phyloP scores from a whole-genome alignment of 2,797 vertebrate genomes.

The Sibirionetta formosa region DNA sequence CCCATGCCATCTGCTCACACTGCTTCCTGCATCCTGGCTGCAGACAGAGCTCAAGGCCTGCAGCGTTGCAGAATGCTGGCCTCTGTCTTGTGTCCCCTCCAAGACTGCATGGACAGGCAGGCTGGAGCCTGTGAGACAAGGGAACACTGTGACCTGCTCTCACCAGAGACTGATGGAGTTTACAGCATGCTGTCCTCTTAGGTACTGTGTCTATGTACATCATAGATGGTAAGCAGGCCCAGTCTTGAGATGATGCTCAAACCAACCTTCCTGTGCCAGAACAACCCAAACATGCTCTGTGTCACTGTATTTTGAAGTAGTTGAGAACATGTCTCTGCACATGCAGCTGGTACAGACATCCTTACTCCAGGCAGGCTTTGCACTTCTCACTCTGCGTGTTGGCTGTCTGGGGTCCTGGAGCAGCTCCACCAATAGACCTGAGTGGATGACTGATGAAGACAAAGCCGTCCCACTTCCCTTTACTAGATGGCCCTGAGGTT shows the following conservation, averaged over 20 bases:
- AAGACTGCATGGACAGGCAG: background rate
- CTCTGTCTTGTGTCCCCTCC: background rate
- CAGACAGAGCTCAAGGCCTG: background rate
- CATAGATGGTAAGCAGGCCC: background rate
- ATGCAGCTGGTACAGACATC: background rate
- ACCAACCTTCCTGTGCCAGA: background rate
- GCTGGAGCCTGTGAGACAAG: rapidly evolving
- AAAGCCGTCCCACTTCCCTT: background rate
- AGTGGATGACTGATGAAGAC: background rate
- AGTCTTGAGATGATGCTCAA: background rate
- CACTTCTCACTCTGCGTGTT: background rate
- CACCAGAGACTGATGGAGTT: background rate
- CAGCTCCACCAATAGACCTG: background rate
- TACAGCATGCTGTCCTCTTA: rapidly evolving
- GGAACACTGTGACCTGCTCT: rapidly evolving
- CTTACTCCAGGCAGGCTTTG: background rate
- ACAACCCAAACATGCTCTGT: background rate
- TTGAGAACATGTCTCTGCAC: background rate
- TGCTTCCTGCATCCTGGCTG: background rate
- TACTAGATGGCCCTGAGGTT: background rate
- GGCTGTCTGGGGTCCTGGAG: background rate
- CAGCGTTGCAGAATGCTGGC: background rate
- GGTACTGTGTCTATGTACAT: background rate
- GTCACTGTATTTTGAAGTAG: background rate
- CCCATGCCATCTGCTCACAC: rapidly evolving